phyloP scores from a whole-genome alignment of 2,888 invertebrate species.

The Euspilapteryx auroguttella region DNA sequence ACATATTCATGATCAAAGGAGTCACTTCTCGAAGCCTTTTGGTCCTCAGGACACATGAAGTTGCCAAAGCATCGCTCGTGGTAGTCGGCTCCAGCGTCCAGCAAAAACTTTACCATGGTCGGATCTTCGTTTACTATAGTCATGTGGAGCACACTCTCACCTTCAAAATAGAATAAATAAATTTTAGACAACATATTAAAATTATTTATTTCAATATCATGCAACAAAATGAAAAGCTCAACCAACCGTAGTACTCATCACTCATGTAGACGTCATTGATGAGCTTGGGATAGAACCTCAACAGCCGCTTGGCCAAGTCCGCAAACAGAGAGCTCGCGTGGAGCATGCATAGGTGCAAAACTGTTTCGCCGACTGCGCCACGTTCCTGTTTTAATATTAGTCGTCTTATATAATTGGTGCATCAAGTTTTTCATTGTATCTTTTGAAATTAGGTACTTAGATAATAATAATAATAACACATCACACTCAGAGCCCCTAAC shows the following conservation, averaged over 20 bases:
- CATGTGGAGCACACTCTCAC: constrained; percentile 94
- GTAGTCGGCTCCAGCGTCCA: constrained; percentile 90
- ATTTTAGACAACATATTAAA: no score
- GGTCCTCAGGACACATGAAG: constrained; percentile 98
- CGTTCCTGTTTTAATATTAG: constrained; percentile 66
- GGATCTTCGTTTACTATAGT: constrained; percentile 99
- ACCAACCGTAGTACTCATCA: constrained; percentile 95
- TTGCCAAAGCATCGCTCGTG: constrained; percentile 93
- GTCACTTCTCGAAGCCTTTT: constrained; percentile 87
- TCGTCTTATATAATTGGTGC: no score
- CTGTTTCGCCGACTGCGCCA: constrained; percentile 95
- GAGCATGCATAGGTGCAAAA: constrained; percentile 89
- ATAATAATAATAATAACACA: no score
- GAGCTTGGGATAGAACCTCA: constrained; percentile 91
- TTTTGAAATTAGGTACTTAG: no score
- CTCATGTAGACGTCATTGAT: constrained; percentile 95
- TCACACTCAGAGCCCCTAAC: no score
- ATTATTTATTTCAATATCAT: no score
- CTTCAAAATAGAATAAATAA: constrained; percentile 32
- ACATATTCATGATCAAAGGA: constrained; percentile 91
- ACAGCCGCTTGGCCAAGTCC: constrained; percentile 88
- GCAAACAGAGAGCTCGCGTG: constrained; percentile 90
- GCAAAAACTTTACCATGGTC: constrained; percentile 92
- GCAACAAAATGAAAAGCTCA: no score
- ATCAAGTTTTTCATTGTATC: constrained; percentile 31